Conservation (phyloP, 2,113 vertebrate species). For the Plestiodon gilberti region DNA sequence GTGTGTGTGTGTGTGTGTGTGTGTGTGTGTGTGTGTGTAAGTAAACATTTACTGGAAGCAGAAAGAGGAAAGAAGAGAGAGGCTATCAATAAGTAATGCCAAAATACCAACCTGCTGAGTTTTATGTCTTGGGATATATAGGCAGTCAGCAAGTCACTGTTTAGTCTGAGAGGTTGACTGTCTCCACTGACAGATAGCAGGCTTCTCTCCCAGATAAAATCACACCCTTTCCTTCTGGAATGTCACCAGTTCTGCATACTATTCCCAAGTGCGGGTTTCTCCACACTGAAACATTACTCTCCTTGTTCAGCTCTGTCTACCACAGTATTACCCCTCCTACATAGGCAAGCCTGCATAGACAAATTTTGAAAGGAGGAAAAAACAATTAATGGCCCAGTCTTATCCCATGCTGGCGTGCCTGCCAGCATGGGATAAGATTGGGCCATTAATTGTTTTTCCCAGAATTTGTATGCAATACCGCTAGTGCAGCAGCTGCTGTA, state of each 20-base stretch:
- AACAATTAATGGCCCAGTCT: too few relatives aligned
- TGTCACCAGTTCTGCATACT: accelerated
- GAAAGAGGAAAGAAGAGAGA: not conserved
- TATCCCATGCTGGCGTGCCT: too few relatives aligned
- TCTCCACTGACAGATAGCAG: accelerated
- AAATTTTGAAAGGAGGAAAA: not conserved
- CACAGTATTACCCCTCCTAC: not conserved
- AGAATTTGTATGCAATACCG: too few relatives aligned
- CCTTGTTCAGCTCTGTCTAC: accelerated
- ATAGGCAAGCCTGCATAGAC: not conserved
- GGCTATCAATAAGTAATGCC: accelerated
- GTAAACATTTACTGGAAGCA: accelerated
- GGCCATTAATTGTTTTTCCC: too few relatives aligned
- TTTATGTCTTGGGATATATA: accelerated
- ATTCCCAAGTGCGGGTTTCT: not conserved
- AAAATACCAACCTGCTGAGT: not conserved
- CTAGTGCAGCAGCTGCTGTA: too few relatives aligned
- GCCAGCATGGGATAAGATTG: too few relatives aligned
- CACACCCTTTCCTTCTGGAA: not conserved
- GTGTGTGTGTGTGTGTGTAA: not conserved
- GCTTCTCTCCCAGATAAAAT: accelerated
- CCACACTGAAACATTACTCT: accelerated
- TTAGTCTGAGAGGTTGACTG: not conserved
- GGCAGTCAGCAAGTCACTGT: accelerated
- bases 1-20: not conserved